Conservation (phyloP, 2,113 vertebrate genomes). For the Oryzias melastigma region DNA sequence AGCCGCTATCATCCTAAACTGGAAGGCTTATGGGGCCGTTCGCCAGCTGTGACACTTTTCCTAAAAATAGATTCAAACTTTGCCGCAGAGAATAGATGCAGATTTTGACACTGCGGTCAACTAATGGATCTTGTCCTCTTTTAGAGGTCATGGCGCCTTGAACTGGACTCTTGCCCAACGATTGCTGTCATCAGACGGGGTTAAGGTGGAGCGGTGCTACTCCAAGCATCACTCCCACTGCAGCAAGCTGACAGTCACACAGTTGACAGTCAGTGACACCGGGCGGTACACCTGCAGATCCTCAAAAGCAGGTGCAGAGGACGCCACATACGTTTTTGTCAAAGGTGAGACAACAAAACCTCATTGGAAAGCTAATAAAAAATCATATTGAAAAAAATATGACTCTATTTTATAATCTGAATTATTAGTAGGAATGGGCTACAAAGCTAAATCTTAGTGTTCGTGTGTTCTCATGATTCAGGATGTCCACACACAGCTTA, state of each 20-base stretch:
- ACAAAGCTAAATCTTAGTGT: background rate
- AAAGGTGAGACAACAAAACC: conserved; percentile 75
- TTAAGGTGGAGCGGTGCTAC: conserved; percentile 62
- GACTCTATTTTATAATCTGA: no score
- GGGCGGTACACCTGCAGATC: conserved; percentile 79
- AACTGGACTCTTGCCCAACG: conserved; percentile 73
- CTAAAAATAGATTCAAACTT: conserved; percentile 34
- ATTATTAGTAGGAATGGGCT: background rate
- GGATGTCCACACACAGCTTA: background rate
- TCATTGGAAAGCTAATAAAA: background rate
- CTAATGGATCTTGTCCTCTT: conserved; percentile 19
- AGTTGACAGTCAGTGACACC: conserved; percentile 71
- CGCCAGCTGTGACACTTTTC: conserved; percentile 43
- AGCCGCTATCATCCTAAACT: conserved; percentile 26
- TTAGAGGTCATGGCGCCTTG: conserved; percentile 74
- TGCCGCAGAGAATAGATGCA: conserved; percentile 7
- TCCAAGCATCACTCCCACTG: conserved; percentile 55
- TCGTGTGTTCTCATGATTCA: background rate
- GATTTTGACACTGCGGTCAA: background rate
- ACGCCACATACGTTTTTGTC: conserved; percentile 80
- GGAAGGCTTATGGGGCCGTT: conserved; percentile 18
- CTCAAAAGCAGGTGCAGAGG: background rate
- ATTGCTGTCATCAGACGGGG: conserved; percentile 44
- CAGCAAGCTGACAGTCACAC: conserved; percentile 73
- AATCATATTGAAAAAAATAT: no score